Base-by-base conservation (phyloP, 2,888 invertebrate species). In the Habrosyne pyritoides region DNA sequence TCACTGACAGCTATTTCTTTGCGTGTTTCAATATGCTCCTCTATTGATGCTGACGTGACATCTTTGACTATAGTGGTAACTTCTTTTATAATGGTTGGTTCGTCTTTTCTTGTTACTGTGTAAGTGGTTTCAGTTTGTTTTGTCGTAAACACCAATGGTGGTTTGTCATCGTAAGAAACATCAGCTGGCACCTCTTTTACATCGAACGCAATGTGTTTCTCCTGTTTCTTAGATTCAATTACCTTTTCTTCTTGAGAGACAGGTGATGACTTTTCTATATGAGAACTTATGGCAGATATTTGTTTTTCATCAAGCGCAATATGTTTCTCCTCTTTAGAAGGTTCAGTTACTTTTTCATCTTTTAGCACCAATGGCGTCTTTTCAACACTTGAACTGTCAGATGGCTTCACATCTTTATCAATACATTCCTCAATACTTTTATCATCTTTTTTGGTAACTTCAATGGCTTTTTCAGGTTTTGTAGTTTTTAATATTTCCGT, bases 71-170 rank as follows among this genome's bases (percentile, higher is more conserved):
- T 61, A 49, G 71, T 73, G 5, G 67, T 75, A 0, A 69, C 53
- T 63, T 77, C 73, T 48, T 72, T 69, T 10, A 68, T 51, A 2
- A 71, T 56, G 10, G 54, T 61, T 36, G 83, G 72, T 57, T 81
- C 75, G 30, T 71, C 69, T 61, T 72, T 75, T 48, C 67, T 74
- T 5, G 68, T 67, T 2, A 70, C 61, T 6, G 74, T 72, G 47
- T 83, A 78, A 5, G 74, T 71, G 21, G 80, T 80, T 63, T 81
- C 81, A 3, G 72, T 75, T 53, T 81, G 73, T 59, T 77, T 79
- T n/a, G 75, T 76, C n/a, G 73, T 69, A 57, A 75, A 74, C 10
- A 76, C 63, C 21, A 80, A 53, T 26, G 66, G 57, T 28, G 63
- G 52, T 28, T 50, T 55, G 56, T 60, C 42, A 46, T 47, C 42